Conservation (phyloP, 2,113 vertebrate genomes). For the Leptosomus discolor region DNA sequence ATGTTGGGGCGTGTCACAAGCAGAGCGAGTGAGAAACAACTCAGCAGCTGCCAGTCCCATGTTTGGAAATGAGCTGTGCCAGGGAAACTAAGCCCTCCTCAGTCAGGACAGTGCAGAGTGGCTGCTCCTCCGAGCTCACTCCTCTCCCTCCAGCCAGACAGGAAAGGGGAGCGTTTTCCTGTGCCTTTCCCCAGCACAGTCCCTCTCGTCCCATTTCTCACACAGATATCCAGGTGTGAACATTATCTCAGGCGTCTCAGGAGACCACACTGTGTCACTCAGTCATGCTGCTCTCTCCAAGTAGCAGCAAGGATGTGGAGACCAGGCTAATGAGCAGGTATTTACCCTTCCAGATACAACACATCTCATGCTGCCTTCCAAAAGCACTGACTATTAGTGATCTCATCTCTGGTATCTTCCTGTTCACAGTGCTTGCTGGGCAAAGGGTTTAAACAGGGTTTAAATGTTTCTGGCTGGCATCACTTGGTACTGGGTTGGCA, state of each 20-base stretch:
- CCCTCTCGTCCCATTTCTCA: neutral
- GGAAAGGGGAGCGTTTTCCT: neutral
- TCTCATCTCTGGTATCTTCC: neutral
- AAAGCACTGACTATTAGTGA: neutral
- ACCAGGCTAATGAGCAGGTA: neutral
- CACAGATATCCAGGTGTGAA: neutral
- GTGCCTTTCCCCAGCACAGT: accelerated
- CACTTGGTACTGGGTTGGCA: neutral
- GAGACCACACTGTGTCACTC: neutral
- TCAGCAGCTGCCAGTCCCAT: accelerated
- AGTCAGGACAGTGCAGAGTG: neutral
- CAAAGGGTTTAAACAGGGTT: neutral
- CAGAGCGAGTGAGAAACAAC: neutral
- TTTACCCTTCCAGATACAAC: neutral
- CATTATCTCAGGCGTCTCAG: too few species aligned
- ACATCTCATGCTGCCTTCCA: neutral
- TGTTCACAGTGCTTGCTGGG: neutral
- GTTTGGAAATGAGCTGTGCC: neutral
- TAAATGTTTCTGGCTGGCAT: neutral
- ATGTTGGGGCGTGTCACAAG: neutral
- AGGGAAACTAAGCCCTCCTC: neutral
- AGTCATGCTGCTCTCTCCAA: neutral
- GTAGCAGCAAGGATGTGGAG: neutral
- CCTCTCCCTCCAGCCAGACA: neutral
- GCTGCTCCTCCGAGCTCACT: accelerated